Base-by-base conservation (phyloP, 2,797 vertebrate genomes). In the Chromobotia macracanthus region DNA sequence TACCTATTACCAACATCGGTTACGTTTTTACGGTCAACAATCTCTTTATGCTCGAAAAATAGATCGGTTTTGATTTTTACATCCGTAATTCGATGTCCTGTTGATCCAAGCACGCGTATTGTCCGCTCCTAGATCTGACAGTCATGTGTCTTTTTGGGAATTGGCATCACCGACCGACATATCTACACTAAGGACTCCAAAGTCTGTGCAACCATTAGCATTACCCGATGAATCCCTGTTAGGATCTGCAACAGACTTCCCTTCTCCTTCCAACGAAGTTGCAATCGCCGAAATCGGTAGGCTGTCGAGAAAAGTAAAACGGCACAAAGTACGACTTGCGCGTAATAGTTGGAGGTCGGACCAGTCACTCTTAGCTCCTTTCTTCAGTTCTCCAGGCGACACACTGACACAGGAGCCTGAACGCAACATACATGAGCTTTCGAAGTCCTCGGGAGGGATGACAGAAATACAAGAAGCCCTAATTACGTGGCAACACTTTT, bases 401-500 rank as follows among this genome's bases (percentile, higher is more conserved):
- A 85, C 84, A 88, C 89, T 91, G 92, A 89, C 91, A 89, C 86
- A 87, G 84, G 88, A 89, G 89, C 84, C 81, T 90, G 89, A 87
- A 87, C 87, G 71, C 80, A 70, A 79, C 89, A 88, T 85, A 90
- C 87, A 90, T 90, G 87, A 92, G 90, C 89, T 89, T 86, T 88
- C 89, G 89, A 89, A 89, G 89, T 91, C 91, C 88, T 85, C 75
- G 92, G 90, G 91, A 91, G 90, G 91, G 90, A 86, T 88, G 88
- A 90, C 83, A 87, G 83, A 85, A 90, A 79, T 92, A 92, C 91
- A 91, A 88, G 90, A 91, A 92, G 92, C 86, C 90, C 90, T 93
- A 94, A 95, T 96, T 95, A 96, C 94, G 93, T 94, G 94, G 94
- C 94, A 92, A 85, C 85, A 90, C 31, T 58, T 86, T 92, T 90